Base-by-base conservation (phyloP, 2,888 invertebrate species). In the Trichopoda pennipes region DNA sequence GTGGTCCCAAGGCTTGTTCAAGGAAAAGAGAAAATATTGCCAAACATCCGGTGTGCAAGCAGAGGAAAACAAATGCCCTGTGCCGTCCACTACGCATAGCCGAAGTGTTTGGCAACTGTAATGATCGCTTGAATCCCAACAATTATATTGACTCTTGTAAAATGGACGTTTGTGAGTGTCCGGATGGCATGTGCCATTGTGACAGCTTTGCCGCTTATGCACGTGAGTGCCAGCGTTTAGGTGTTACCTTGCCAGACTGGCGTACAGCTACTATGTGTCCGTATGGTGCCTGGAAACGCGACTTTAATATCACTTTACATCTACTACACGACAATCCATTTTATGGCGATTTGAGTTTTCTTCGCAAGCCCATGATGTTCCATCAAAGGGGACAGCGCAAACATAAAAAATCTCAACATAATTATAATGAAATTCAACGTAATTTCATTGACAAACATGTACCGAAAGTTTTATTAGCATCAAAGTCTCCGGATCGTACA, bases 161-260 rank as follows among this genome's bases (percentile, higher is more conserved):
- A 86, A 92, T 95, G 90, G 97, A 97, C 89, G 95, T 97, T 92
- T 97, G 97, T 89, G 96, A 97, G 88, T 98, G 98, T 90, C 94
- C 95, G 2, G 93, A 93, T 16, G 93, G 93, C 77, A 93, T 93
- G 87, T 98, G 98, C 87, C 96, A 97, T 89, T 98, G 98, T 90
- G 97, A 97, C 85, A 95, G 97, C 81, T 94, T 98, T 87, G 94
- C 95, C 72, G 98, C 98, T 3, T 98, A 98, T 89, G 96, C 96
- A 0, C 94, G 96, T 85, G 97, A 97, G 90, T 98, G 98, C 89
- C 93, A 94, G 83, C 93, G 97, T 23, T 91, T 95, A 51, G 97
- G 97, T 0, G 95, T 95, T 0, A 92, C 93, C 80, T 92, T 96
- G 61, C 92, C 92, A 0, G 93, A 94, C 84, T 97, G 97, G 97